These are phyloP conservation scores for Botia kubotai DNA, from an alignment of 2,797 vertebrate species.

Conservation along the genomic window DNA sequence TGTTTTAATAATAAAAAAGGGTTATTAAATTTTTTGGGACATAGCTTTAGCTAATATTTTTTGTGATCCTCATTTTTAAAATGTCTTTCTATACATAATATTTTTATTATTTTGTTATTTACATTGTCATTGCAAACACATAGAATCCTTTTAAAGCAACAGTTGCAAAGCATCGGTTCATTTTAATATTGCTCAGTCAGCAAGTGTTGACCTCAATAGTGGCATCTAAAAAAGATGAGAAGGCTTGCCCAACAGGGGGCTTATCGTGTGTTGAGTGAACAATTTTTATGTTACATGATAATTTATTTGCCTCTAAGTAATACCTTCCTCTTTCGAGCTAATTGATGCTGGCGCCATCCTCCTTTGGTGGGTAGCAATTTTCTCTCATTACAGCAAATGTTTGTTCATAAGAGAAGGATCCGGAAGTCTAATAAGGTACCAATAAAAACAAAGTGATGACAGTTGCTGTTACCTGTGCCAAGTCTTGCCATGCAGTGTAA, in stretches of 20 bases:
- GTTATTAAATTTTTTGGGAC: too few species aligned
- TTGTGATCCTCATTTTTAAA: neutral
- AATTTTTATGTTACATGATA: conserved; percentile 74
- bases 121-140: neutral
- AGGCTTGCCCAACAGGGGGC: conserved; percentile 45
- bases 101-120: neutral
- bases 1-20: too few species aligned
- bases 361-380: conserved; percentile 79
- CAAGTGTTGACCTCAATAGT: conserved; percentile 57
- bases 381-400: conserved; percentile 75
- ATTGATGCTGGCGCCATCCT: conserved; percentile 80
- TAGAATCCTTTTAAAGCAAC: conserved; percentile 15
- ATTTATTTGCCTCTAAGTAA: conserved; percentile 74
- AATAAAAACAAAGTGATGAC: conserved; percentile 69
- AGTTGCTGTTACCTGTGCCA: conserved; percentile 57
- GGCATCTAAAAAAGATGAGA: conserved; percentile 55
- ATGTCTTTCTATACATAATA: neutral
- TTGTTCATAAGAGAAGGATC: conserved; percentile 64
- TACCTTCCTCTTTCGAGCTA: conserved; percentile 77
- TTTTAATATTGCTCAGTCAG: conserved; percentile 11
- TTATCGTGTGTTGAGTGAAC: conserved; percentile 40
- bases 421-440: conserved; percentile 62
- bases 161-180: neutral
- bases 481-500: conserved; percentile 49
- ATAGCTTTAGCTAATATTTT: too few species aligned